Evolutionary conservation across 1,140 invertebrate genomes (phyloP).

Genomic region (Cherax quadricarinatus): DNA sequence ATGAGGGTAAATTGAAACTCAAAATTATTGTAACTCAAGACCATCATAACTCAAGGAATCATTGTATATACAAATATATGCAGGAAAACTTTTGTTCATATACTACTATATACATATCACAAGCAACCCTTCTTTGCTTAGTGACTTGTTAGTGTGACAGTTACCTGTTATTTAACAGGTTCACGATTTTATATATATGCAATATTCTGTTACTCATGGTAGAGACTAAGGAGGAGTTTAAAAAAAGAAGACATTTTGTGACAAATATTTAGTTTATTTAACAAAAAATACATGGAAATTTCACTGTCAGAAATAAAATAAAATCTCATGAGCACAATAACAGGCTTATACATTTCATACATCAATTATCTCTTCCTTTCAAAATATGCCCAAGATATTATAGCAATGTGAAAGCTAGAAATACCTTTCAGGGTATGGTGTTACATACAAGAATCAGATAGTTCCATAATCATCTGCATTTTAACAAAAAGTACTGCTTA

Average conservation of each 20-base stretch:
- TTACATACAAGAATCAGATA: neutral
- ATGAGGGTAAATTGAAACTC: no score
- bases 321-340: neutral
- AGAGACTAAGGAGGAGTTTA: neutral
- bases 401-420: no score
- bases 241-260: conserved; percentile 12
- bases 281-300: neutral
- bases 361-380: neutral
- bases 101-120: neutral
- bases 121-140: neutral
- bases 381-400: neutral
- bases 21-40: no score
- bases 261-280: neutral
- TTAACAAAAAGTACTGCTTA: neutral
- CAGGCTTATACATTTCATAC: neutral
- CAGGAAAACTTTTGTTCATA: neutral
- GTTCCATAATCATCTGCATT: neutral
- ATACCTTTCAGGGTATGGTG: no score
- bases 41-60: no score
- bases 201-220: conserved; percentile 7
- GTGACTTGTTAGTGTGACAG: neutral
- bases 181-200: conserved; percentile 1
- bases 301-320: neutral
- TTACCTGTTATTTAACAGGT: neutral
- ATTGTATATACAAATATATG: neutral